phyloP scores from a whole-genome alignment of 1,140 invertebrate genomes.

The Drosophila suzukii region DNA sequence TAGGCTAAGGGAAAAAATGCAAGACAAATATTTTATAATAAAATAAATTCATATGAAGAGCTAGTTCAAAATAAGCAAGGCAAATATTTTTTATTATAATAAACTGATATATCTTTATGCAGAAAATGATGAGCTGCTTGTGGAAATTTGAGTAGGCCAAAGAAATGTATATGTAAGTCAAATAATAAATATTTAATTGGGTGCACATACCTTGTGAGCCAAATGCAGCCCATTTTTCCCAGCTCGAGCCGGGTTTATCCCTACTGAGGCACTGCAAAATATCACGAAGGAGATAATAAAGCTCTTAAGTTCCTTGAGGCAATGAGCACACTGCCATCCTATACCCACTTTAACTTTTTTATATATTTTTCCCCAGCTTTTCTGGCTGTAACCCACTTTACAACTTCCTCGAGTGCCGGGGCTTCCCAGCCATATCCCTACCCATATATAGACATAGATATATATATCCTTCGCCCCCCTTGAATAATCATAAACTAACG shows the following conservation, averaged over 20 bases:
- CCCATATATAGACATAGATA: background rate
- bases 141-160: no score
- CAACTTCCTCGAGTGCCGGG: constrained; percentile 35
- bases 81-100: no score
- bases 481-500: constrained; percentile 41
- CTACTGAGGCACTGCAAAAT: background rate
- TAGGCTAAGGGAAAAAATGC: no score
- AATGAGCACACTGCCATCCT: background rate
- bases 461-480: background rate
- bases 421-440: background rate
- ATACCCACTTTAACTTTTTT: background rate
- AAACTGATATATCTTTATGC: no score
- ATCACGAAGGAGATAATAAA: background rate
- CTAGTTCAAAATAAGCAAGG: no score
- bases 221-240: background rate
- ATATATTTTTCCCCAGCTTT: background rate
- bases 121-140: no score
- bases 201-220: background rate
- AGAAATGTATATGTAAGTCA: no score
- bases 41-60: no score
- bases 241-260: no score
- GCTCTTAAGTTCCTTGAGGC: background rate
- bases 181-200: background rate
- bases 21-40: no score
- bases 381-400: constrained; percentile 41